Evolutionary conservation across 35 echinoderm and acorn worm species (phyloP).

Genomic region (Heliocidaris erythrogramma): DNA sequence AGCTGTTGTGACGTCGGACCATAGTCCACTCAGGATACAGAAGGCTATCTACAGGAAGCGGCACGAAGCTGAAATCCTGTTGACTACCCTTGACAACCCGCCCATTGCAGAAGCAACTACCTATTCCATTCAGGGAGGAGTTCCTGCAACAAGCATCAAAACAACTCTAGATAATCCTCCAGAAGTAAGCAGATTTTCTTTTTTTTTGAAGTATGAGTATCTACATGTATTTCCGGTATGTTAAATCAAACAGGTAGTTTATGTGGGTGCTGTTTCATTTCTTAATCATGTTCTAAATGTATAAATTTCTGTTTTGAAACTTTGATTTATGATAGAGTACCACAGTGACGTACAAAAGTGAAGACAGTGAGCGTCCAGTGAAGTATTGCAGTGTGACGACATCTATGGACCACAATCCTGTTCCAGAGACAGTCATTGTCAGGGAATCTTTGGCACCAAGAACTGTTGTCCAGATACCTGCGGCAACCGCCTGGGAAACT

Average conservation of each 20-base stretch:
- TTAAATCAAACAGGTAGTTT: too few species aligned
- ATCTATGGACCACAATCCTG: conserved; percentile 79
- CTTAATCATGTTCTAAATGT: too few species aligned
- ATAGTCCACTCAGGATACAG: conserved; percentile 44
- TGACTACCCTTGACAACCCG: conserved; percentile 55
- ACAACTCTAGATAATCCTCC: conserved; percentile 67
- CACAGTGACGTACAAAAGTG: conserved; percentile 57
- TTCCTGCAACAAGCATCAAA: conserved; percentile 67
- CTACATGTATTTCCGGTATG: too few species aligned
- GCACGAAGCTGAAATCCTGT: neutral
- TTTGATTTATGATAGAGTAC: conserved; percentile 8
- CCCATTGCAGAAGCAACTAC: conserved; percentile 47
- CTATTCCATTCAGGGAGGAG: conserved; percentile 8
- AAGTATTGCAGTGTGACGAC: conserved; percentile 89
- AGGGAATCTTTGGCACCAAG: conserved; percentile 47
- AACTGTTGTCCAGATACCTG: conserved; percentile 39
- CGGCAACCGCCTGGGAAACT: conserved; percentile 70
- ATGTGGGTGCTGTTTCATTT: too few species aligned
- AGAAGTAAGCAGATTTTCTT: neutral
- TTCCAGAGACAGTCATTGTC: conserved; percentile 41
- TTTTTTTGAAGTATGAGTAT: neutral
- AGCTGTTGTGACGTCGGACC: conserved; percentile 67
- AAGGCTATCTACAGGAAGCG: conserved; percentile 48
- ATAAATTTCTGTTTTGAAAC: neutral
- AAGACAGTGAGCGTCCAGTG: conserved; percentile 6